Base-by-base conservation (phyloP, 92 coral and sea anemone species). In the Epizoanthus ramosus region DNA sequence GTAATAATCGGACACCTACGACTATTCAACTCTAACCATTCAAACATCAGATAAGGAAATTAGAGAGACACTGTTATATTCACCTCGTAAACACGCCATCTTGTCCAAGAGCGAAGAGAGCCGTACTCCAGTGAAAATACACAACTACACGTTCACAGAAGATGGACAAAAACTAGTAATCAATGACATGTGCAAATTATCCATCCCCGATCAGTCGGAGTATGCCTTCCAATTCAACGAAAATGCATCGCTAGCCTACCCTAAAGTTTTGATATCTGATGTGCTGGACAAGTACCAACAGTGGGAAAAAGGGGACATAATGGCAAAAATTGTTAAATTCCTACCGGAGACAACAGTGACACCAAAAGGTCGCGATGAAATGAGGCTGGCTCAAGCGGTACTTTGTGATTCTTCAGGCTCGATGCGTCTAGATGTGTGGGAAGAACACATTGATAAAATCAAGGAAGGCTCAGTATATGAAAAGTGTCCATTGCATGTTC, bases 111-210 rank as follows among this genome's bases (percentile, higher is more conserved):
- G 80, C 67, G 19, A 56, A 25, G 80, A 74, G 80, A 50, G 63
- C 80, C 59, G 54, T 31, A 74, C 80, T 16, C 80, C 54, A 57
- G 37, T 56, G 68, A 71, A 71, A 57, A 33, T 83, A 23, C 80
- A 83, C 9, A 68, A 56, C 75, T 17, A 43, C 67, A 71, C 70
- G 63, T 69, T 69, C 79, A 69, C 86, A 47, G 24, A 73, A 33
- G 79, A 83, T 57, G 79, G 86, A 41, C 45, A 83, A 33, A 75
- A 75, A 75, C 47, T 85, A 17, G 47, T 85, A 6, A 68, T 79
- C 79, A 86, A 79, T 60, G 85, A 85, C 80, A 85, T 85, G 89
- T 66, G 79, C 14, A 77, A 79, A 77, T 39, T 85, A 18, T 75
- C 84, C 53, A 75, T 63, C 61, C 83, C 88, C 39, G 83, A 75